Evolutionary conservation across 2,797 vertebrate genomes (phyloP).

Genomic region (Pseudocheirus occidentalis): DNA sequence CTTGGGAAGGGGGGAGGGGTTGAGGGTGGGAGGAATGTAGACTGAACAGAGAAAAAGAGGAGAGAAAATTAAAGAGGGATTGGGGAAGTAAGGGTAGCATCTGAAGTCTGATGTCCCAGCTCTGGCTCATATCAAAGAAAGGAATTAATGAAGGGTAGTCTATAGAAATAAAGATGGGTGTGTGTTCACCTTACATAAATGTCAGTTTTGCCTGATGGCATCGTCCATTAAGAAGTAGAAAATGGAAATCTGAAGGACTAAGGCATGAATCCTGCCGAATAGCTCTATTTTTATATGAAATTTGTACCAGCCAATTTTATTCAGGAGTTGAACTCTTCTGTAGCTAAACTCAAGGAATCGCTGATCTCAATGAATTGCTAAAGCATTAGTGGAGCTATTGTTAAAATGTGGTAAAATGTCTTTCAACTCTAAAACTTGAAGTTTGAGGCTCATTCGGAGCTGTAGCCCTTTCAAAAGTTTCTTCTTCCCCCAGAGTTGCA

Average conservation of each 20-base stretch:
- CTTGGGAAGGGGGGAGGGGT: not conserved
- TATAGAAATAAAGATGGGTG: constrained; percentile 55
- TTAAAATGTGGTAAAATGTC: constrained; percentile 72
- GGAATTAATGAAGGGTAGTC: constrained; percentile 46
- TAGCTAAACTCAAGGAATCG: constrained; percentile 55
- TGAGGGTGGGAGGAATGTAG: not conserved
- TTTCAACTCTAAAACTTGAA: constrained; percentile 58
- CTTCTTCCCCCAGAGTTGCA: constrained; percentile 64
- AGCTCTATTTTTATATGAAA: constrained; percentile 58
- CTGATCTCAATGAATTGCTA: constrained; percentile 43
- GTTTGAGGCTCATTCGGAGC: constrained; percentile 67
- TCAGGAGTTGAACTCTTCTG: constrained; percentile 44
- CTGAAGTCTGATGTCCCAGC: constrained; percentile 1
- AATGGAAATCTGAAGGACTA: constrained; percentile 44
- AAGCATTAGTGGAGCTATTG: constrained; percentile 65
- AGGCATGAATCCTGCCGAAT: constrained; percentile 44
- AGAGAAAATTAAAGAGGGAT: constrained; percentile 2
- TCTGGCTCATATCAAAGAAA: constrained; percentile 38
- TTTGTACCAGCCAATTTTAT: constrained; percentile 21
- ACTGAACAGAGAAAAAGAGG: not conserved
- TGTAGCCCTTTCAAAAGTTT: constrained; percentile 64
- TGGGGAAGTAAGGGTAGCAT: not conserved
- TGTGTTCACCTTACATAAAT: constrained; percentile 34
- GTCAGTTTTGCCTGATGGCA: constrained; percentile 35
- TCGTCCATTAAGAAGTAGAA: constrained; percentile 49